Evolutionary conservation across 1,140 invertebrate genomes (phyloP), one percentile per base, ranked within the genome.

Genomic region (Zelostemma sp.): DNA sequence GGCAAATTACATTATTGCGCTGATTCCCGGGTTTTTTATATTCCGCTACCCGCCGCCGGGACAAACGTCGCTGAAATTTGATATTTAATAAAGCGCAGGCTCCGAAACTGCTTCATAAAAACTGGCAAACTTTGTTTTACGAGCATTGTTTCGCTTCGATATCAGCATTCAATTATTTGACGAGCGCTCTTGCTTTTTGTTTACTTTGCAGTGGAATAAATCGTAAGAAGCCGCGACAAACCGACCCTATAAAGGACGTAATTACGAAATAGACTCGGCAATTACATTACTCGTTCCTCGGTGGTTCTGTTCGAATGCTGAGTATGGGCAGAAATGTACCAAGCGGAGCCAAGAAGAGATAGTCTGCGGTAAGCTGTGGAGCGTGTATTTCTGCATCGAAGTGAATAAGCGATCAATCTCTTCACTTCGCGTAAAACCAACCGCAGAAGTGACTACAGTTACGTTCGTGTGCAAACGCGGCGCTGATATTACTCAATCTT

Each of bases 181-280:
- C 18, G 19, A 48, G n/a, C n/a, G n/a, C n/a, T n/a, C n/a, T n/a
- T n/a, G n/a, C n/a, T n/a, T n/a, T n/a, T n/a, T n/a, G n/a, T n/a
- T 63, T 47, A 41, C 33, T 54, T 68, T 63, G 49, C 51, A 21
- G 47, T 31, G 25, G 43, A 53, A 48, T 40, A 50, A 68, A 62
- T 59, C 56, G 47, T 35, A 14, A 59, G 50, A 17, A 33, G 33
- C 21, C 16, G 21, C 21, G 38, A 16, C 45, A 16, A 46, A 14
- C 11, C 35, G 16, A 35, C 47, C 40, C 54, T 48, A 49, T 43
- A 40, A 64, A 53, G 64, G 59, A 64, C 31, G 54, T 55, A 72
- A 67, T 67, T 72, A 72, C 64, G 51, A 72, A 72, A 66, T 72
- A 67, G 50, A 67, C 63, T 56, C 63, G 56, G 35, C 59, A 63